Evolutionary conservation across 1,140 invertebrate genomes (phyloP).

Genomic region (Macrosteles quadrilineatus): DNA sequence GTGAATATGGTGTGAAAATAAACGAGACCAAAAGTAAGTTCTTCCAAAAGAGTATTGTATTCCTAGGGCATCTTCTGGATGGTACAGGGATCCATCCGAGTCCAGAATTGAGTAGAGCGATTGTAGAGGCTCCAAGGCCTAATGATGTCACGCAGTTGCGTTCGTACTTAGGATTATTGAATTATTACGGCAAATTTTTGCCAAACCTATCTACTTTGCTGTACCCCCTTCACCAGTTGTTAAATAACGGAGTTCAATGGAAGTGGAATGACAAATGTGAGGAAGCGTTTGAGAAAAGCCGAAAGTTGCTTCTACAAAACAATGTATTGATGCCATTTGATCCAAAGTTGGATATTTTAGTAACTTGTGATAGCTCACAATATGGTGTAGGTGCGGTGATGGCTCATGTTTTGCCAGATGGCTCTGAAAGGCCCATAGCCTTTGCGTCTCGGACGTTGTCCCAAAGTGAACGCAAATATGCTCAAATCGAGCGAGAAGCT

Average conservation of each 20-base stretch:
- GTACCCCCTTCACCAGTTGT: conserved; percentile 37
- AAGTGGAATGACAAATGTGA: neutral
- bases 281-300: conserved; percentile 51
- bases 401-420: conserved; percentile 49
- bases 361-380: conserved; percentile 54
- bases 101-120: neutral
- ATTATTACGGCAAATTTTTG: conserved; percentile 14
- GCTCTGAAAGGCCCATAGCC: conserved; percentile 50
- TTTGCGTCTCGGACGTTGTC: conserved; percentile 52
- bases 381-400: conserved; percentile 55
- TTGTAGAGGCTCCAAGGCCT: conserved; percentile 11
- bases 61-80: conserved; percentile 10
- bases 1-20: conserved; percentile 3
- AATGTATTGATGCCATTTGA: conserved; percentile 46
- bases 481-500: conserved; percentile 6
- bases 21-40: neutral
- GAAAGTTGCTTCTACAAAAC: conserved; percentile 38
- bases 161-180: conserved; percentile 17
- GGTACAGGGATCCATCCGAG: conserved; percentile 7
- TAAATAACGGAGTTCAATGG: neutral
- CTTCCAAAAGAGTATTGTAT: conserved; percentile 2
- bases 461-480: conserved; percentile 45
- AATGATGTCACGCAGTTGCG: neutral
- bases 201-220: conserved; percentile 31
- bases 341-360: conserved; percentile 44